These are phyloP conservation scores for Desmodus rotundus DNA, from an alignment of 2,113 vertebrate species.

Conservation along the genomic window DNA sequence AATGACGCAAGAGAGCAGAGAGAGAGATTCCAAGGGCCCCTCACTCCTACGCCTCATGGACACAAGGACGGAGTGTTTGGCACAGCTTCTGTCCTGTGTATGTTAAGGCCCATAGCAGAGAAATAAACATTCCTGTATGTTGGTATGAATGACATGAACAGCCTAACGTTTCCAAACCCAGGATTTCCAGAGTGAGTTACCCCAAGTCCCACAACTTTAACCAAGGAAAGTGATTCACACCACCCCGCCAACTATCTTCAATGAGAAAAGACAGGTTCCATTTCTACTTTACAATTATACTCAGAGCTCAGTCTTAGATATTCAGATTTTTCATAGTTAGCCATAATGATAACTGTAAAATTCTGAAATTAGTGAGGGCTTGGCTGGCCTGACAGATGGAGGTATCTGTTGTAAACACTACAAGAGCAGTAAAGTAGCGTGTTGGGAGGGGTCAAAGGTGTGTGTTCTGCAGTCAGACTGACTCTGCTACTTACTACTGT, in stretches of 20 bases:
- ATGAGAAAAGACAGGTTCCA: background rate
- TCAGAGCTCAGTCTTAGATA: background rate
- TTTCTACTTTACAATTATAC: background rate
- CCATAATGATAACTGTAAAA: background rate
- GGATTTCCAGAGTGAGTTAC: background rate
- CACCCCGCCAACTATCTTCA: background rate
- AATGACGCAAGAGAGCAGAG: background rate
- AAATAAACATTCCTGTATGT: background rate
- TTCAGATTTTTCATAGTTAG: background rate
- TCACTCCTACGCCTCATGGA: background rate
- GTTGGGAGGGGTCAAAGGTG: background rate
- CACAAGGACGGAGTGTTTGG: fast-evolving
- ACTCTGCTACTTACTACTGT: background rate
- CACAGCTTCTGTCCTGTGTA: background rate
- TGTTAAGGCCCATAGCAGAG: background rate
- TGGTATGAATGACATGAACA: background rate
- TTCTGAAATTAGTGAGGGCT: background rate
- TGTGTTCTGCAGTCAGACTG: background rate
- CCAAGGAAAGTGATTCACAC: background rate
- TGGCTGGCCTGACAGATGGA: background rate
- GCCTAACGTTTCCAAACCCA: background rate
- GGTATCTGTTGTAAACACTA: background rate
- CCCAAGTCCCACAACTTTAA: background rate
- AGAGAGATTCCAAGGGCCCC: background rate
- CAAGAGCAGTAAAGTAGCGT: background rate